These are phyloP conservation scores for Apocheima hispidaria DNA, from an alignment of 2,888 invertebrate genomes.

Conservation along the genomic window DNA sequence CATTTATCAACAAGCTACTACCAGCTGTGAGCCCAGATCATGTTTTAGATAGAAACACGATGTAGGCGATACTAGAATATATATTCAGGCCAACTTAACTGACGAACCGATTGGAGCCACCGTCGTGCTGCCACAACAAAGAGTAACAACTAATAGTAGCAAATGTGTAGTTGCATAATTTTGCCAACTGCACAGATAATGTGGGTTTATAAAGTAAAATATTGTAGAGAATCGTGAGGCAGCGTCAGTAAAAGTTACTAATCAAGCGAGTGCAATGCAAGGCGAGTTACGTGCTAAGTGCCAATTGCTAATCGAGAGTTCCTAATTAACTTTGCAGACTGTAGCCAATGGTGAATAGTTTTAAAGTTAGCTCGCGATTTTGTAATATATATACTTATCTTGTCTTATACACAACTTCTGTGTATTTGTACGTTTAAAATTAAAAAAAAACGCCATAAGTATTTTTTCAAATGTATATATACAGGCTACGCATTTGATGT, in stretches of 20 bases:
- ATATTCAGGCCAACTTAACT: not conserved
- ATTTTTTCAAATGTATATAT: too few species aligned
- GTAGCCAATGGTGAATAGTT: constrained; percentile 22
- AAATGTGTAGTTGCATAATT: not conserved
- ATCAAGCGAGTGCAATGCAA: constrained; percentile 35
- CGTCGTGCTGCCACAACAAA: too few species aligned
- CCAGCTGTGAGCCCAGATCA: constrained; percentile 19
- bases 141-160: too few species aligned
- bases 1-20: constrained; percentile 14
- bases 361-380: constrained; percentile 3
- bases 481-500: too few species aligned
- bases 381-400: not conserved
- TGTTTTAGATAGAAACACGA: constrained; percentile 28
- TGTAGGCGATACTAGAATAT: constrained; percentile 33
- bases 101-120: not conserved
- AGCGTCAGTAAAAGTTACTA: constrained; percentile 31
- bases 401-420: not conserved
- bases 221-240: constrained; percentile 10
- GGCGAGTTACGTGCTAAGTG: constrained; percentile 52
- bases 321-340: constrained; percentile 57
- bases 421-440: too few species aligned
- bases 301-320: constrained; percentile 57
- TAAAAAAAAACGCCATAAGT: too few species aligned
- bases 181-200: not conserved
- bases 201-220: not conserved